phyloP scores from a whole-genome alignment of 2,888 invertebrate genomes.

The Leucoptera coffeella region DNA sequence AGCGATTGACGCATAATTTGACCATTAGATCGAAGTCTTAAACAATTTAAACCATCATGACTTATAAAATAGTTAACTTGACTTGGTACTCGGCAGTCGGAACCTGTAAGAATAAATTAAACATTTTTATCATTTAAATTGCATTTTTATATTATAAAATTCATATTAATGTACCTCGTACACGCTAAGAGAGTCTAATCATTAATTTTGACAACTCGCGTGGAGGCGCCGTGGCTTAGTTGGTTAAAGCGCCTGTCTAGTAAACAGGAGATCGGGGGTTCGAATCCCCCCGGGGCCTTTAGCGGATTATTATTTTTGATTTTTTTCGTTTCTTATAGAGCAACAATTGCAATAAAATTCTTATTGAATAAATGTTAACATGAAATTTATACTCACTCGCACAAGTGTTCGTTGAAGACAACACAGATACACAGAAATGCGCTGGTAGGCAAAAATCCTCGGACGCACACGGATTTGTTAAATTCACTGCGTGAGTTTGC shows the following conservation, averaged over 20 bases:
- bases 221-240: constrained; percentile 53
- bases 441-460: constrained; percentile 44
- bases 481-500: constrained; percentile 33
- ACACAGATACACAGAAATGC: constrained; percentile 42
- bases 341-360: neutral
- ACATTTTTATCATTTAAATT: too few species aligned
- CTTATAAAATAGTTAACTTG: constrained; percentile 54
- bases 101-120: constrained; percentile 35
- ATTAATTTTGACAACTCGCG: too few species aligned
- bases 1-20: too few species aligned
- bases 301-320: neutral
- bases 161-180: too few species aligned
- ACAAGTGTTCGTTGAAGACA: constrained; percentile 46
- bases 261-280: constrained; percentile 54
- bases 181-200: too few species aligned
- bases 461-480: constrained; percentile 38
- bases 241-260: constrained; percentile 55
- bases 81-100: constrained; percentile 59
- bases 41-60: constrained; percentile 40
- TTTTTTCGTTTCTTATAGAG: neutral
- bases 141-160: too few species aligned
- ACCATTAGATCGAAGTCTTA: too few species aligned
- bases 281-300: constrained; percentile 52
- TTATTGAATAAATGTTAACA: neutral
- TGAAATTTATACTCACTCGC: constrained; percentile 38